Base-by-base conservation (phyloP, 2,797 vertebrate genomes). In the Enteromius thamalakanensis region DNA sequence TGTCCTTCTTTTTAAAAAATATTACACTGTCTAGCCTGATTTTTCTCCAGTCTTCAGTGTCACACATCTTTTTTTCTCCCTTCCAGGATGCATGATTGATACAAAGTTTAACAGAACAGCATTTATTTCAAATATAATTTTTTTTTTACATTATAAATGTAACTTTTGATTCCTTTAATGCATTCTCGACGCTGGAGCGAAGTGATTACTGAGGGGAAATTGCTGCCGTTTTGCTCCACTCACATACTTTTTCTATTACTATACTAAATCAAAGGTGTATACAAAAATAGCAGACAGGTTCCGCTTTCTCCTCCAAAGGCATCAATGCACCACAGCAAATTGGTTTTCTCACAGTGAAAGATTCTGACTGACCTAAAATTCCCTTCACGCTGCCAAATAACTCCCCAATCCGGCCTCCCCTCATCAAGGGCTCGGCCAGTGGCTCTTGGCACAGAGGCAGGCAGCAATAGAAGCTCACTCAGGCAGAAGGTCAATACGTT, bases 391-490 rank as follows among this genome's bases (percentile, higher is more conserved):
- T 55, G n/a, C 21, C 14, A 55, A 68, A 68, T 3, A 37, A 17
- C 11, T 9, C 42, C 60, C 32, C 53, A 49, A 49, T 64, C 68
- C 12, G 45, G 70, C 58, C 72, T 67, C 60, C 49, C 72, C 34
- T 69, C 51, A 32, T 60, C 23, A 68, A 42, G 72, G 68, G 51
- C 65, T 55, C n/a, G 6, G n/a, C 29, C 55, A 60, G 40, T 62
- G 4, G 32, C 58, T 76, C 60, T 68, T 40, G 47, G 45, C 58
- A 65, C 58, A 65, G 14, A 75, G 29, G 42, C 45, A 32, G 53
- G 68, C 69, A 81, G 80, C 71, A 68, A 69, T 34, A 40, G 32
- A 69, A 58, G 71, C 80, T 65, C 71, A 49, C 58, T 65, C 80
- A 81, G 60, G 71, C 74, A 69, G 49, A 68, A 77, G 45, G 45